phyloP scores from a whole-genome alignment of 2,888 invertebrate genomes.

The Unio delphinus region DNA sequence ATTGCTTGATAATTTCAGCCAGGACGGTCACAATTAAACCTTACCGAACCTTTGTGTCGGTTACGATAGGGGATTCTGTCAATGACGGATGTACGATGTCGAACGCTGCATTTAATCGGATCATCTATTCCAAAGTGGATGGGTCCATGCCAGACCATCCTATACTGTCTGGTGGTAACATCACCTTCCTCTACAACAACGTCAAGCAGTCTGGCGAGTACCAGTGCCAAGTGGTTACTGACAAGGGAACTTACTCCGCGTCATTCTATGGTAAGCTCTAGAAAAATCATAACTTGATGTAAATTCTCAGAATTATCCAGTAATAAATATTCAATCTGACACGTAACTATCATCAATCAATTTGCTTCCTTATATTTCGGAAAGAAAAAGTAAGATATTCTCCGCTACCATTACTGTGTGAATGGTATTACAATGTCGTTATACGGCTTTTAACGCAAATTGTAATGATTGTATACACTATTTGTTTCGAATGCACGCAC shows the following conservation, averaged over 20 bases:
- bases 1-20: constrained; percentile 2
- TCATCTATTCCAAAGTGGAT: constrained; percentile 23
- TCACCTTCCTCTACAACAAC: constrained; percentile 18
- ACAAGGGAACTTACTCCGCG: constrained; percentile 22
- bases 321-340: too few relatives aligned
- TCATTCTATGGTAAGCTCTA: constrained; percentile 25
- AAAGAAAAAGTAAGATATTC: too few relatives aligned
- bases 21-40: constrained; percentile 15
- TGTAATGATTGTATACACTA: too few relatives aligned
- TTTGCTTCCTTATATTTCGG: too few relatives aligned
- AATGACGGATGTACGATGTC: constrained; percentile 25
- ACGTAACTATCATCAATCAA: too few relatives aligned
- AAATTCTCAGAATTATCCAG: too few relatives aligned
- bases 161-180: constrained; percentile 23
- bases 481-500: too few relatives aligned
- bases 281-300: too few relatives aligned
- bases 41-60: constrained; percentile 20
- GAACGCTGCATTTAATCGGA: constrained; percentile 14
- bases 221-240: constrained; percentile 23
- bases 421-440: too few relatives aligned
- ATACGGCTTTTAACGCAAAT: too few relatives aligned
- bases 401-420: too few relatives aligned
- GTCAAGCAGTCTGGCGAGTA: constrained; percentile 25
- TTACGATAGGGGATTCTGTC: constrained; percentile 21
- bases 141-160: constrained; percentile 24